Percentiles rank a stretch among this genome's conserved stretches.
Evolutionary conservation across 2,113 vertebrate species (phyloP).

Genomic region (Garra rufa): DNA sequence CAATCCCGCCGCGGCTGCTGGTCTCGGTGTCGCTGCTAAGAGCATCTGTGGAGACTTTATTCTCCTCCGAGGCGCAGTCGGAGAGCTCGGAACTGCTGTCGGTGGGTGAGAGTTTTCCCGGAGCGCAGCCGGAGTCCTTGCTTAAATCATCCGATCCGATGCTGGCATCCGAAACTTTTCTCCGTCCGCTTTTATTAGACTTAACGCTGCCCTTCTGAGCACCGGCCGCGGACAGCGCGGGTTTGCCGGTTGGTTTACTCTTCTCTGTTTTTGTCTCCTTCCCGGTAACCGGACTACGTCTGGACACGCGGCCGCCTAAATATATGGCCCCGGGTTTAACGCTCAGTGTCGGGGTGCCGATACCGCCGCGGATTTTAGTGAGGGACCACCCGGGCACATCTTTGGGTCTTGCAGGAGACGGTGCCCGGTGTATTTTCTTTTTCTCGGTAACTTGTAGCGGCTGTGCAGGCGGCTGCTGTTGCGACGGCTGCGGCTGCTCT

Average conservation of each 20-base stretch:
- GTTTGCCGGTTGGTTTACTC: constrained; percentile 64
- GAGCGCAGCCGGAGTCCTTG: constrained; percentile 76
- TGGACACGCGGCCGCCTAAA: constrained; percentile 74
- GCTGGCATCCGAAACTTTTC: constrained; percentile 78
- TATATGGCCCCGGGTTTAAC: constrained; percentile 80
- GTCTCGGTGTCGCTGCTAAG: constrained; percentile 83
- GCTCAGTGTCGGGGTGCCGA: constrained; percentile 75
- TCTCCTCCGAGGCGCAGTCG: constrained; percentile 91
- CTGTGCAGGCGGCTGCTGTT: constrained; percentile 55
- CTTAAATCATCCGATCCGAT: constrained; percentile 75
- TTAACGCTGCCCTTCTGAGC: constrained; percentile 61
- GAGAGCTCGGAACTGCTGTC: constrained; percentile 94
- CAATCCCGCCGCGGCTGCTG: constrained; percentile 73
- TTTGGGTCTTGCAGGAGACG: constrained; percentile 90
- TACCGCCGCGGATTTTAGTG: constrained; percentile 84
- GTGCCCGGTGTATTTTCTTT: constrained; percentile 88
- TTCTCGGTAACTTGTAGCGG: constrained; percentile 68
- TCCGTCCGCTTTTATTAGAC: constrained; percentile 65
- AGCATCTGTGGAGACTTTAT: constrained; percentile 83
- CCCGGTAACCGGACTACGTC: constrained; percentile 73
- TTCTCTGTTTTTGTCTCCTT: constrained; percentile 70
- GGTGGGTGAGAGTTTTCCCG: constrained; percentile 82
- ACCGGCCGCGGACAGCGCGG: constrained; percentile 17
- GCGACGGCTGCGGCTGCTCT: constrained; percentile 63
- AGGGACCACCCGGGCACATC: constrained; percentile 89